Conservation (phyloP, 1,140 invertebrate species). For the Drosophila navojoa region DNA sequence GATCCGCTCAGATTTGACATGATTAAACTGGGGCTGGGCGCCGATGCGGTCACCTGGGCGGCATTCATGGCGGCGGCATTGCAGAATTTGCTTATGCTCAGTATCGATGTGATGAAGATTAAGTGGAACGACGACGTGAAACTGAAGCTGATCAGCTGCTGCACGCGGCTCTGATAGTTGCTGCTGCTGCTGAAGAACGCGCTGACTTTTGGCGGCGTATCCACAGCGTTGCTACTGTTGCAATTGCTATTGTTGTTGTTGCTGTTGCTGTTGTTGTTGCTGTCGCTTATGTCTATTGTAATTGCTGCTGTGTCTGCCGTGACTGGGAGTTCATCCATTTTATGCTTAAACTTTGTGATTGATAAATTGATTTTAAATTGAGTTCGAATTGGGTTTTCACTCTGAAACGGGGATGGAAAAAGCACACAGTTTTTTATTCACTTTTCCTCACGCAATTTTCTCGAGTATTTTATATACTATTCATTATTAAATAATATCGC, state of each 20-base stretch:
- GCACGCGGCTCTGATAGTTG: conserved; percentile 72
- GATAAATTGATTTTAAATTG: not conserved
- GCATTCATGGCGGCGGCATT: conserved; percentile 70
- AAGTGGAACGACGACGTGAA: conserved; percentile 74
- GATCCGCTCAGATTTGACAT: conserved; percentile 65
- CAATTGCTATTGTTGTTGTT: conserved; percentile 14
- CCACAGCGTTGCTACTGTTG: conserved; percentile 17
- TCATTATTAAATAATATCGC: conserved; percentile 48
- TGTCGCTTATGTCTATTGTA: conserved; percentile 10
- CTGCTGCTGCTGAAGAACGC: conserved; percentile 66
- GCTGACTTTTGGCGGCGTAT: conserved; percentile 42
- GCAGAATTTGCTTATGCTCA: conserved; percentile 78
- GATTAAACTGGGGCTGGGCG: conserved; percentile 60
- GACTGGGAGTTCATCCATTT: conserved; percentile 9
- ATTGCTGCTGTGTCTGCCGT: not conserved
- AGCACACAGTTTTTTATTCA: conserved; percentile 20
- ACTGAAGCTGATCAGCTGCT: conserved; percentile 80
- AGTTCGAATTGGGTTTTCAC: not conserved
- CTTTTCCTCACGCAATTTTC: conserved; percentile 18
- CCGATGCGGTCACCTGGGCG: conserved; percentile 58
- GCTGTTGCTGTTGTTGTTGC: conserved; percentile 16
- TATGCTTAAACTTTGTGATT: conserved; percentile 1
- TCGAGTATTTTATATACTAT: conserved; percentile 21
- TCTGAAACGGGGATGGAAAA: conserved; percentile 28
- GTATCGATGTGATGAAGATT: conserved; percentile 70